Conservation (phyloP, 2,797 vertebrate species). For the Dicrostonyx torquatus region DNA sequence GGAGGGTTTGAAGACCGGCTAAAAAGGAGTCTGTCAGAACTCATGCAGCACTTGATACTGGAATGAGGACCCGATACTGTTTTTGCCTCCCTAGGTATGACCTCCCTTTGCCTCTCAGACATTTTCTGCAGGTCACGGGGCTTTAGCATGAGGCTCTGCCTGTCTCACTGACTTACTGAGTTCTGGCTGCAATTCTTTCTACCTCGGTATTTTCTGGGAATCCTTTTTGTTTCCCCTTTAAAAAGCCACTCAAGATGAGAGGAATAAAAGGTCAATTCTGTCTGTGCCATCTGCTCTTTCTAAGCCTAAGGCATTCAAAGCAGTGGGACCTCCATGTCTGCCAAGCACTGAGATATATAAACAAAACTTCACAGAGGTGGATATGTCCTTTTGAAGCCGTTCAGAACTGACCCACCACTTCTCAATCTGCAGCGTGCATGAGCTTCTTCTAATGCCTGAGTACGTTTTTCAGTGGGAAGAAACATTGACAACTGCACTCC, state of each 20-base stretch:
- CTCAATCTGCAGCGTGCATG: constrained; percentile 16
- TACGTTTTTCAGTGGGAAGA: not conserved
- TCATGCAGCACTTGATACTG: not conserved
- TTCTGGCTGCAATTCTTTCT: not conserved
- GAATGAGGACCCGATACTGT: not conserved
- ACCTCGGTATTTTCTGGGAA: not conserved
- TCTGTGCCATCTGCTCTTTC: constrained; percentile 42
- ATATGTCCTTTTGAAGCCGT: constrained; percentile 66
- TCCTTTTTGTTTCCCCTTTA: not conserved
- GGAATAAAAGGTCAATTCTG: constrained; percentile 27
- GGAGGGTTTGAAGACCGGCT: not conserved
- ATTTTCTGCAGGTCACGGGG: not conserved
- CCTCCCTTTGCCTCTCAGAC: not conserved
- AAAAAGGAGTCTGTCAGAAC: not conserved
- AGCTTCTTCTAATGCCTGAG: constrained; percentile 27
- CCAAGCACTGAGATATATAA: constrained; percentile 35
- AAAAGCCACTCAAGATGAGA: constrained; percentile 50
- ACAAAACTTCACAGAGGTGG: constrained; percentile 50
- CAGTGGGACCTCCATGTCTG: constrained; percentile 2
- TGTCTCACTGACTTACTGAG: not conserved
- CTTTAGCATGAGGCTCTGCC: not conserved
- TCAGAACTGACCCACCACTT: constrained; percentile 51
- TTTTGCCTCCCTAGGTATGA: not conserved
- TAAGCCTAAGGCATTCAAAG: constrained; percentile 54
- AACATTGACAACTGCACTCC: not conserved